Evolutionary conservation across 2,888 invertebrate species (phyloP).

Genomic region (Cheilosia pagana): DNA sequence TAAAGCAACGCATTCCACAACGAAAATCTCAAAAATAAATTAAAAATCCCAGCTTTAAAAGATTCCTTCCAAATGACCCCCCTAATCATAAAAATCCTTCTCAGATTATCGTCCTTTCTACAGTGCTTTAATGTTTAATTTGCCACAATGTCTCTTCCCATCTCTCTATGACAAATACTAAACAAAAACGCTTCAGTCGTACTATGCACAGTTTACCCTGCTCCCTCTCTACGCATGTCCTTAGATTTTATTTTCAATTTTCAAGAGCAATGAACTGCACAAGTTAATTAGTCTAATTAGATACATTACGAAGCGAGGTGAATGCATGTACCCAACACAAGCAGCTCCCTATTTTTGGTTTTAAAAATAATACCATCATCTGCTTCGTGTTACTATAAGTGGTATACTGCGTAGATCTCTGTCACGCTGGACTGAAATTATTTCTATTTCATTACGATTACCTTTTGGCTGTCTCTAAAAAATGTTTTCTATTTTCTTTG

Average conservation of each 20-base stretch:
- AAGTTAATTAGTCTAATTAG: constrained; percentile 71
- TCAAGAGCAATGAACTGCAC: constrained; percentile 73
- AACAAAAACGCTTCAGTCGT: constrained; percentile 15
- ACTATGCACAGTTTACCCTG: neutral
- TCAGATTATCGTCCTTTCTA: constrained; percentile 27
- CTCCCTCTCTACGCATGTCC: constrained; percentile 56
- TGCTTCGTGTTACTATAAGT: constrained; percentile 48
- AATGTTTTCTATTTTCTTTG: constrained; percentile 19
- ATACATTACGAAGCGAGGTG: constrained; percentile 29
- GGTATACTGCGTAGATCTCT: constrained; percentile 57
- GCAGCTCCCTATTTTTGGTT: constrained; percentile 36
- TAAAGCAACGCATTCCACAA: neutral
- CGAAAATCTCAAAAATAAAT: neutral
- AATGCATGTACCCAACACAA: constrained; percentile 7
- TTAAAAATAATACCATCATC: constrained; percentile 67
- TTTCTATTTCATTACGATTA: constrained; percentile 25
- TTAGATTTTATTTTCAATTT: constrained; percentile 66
- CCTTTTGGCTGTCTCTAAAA: neutral
- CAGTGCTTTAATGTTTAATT: constrained; percentile 1
- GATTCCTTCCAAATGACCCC: neutral
- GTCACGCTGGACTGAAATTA: constrained; percentile 51
- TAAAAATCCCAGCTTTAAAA: neutral
- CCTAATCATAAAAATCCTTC: neutral
- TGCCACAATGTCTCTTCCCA: neutral
- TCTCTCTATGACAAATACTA: neutral